A percentile compares a stretch with the other conserved stretches of the same genome.
Conservation (phyloP, 2,113 vertebrate genomes). For the Procavia capensis region DNA sequence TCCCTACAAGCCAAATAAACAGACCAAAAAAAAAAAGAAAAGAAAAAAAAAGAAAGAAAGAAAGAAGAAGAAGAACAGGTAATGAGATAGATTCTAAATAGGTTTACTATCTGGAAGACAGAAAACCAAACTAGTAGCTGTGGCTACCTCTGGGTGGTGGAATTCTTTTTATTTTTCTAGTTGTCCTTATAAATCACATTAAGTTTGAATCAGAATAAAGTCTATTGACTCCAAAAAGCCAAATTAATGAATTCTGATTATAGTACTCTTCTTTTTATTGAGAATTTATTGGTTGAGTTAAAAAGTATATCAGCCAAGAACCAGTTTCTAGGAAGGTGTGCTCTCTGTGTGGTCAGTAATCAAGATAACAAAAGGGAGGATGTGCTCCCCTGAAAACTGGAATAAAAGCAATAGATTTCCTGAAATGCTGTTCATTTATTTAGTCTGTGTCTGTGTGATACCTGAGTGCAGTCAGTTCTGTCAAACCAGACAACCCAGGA, state of each 20-base stretch:
- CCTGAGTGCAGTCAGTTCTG: conserved; percentile 40
- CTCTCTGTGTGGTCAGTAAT: conserved; percentile 14
- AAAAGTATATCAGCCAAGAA: not conserved
- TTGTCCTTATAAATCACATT: not conserved
- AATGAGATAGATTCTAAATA: not conserved
- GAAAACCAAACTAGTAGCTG: not conserved
- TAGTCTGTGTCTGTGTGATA: conserved; percentile 56
- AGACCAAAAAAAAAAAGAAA: not conserved
- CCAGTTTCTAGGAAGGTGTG: not conserved
- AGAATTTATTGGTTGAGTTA: not conserved
- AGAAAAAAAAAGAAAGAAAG: not conserved
- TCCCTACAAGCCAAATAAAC: too few relatives aligned
- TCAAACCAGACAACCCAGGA: conserved; percentile 38
- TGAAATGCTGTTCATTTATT: conserved; percentile 54
- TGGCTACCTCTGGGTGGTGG: not conserved
- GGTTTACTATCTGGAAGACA: not conserved
- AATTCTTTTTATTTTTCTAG: conserved; percentile 18
- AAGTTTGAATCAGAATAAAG: conserved; percentile 38
- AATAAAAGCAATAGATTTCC: conserved; percentile 44
- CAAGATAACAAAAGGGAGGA: not conserved
- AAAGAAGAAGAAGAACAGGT: not conserved
- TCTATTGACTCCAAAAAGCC: not conserved
- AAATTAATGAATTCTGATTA: conserved; percentile 42
- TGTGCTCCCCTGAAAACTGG: not conserved
- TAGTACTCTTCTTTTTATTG: not conserved